Base-by-base conservation (phyloP, 2,113 vertebrate species). In the Machaerirhynchus nigripectus region DNA sequence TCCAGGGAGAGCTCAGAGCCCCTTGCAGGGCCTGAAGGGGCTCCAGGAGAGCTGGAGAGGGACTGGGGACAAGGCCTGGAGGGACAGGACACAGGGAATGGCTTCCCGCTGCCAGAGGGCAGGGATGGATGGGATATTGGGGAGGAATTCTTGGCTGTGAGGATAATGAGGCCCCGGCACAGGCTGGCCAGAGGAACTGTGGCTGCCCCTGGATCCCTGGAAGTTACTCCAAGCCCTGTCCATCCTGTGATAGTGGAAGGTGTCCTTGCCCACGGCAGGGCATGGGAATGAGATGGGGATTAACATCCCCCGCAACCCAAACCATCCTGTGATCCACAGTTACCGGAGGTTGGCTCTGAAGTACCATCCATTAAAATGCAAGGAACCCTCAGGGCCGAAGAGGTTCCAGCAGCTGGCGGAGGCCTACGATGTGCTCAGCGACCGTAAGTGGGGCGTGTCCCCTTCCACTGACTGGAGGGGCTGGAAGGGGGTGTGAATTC, bases 351-450 rank as follows among this genome's bases (percentile, higher is more conserved):
- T 99, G 31, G 98, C 99, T 4, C 76, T 99, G 80, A 99, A 98
- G 95, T 98, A 97, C 97, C 99, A 99, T 10, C 99, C 99, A 0
- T 30, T 97, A 22, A 98, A 93, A 75, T 98, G 98, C 89, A 47
- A 10, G 18, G 97, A 98, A 7, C 69, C 97, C 1, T 92, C 96
- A 73, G 97, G 98, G 1, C n/a, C 11, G 0, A 97, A 98, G 74
- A 98, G 52, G 22, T 99, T 99, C 97, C 87, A 49, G 37, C 97
- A 98, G 70, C 97, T 99, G 75, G 98, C 99, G 0, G 99, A 99
- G 95, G 99, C 99, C 55, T 99, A 99, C 15, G 99, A 99, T 11
- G 99, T 99, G 55, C 96, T 99, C 76, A 99, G 99, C 23, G 99
- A 99, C 97, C 98, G 99, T 99, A 89, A 99, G 99, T 98, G 78